These are phyloP conservation scores for Heliconius hewitsoni DNA, from an alignment of 1,140 invertebrate species.

Conservation along the genomic window DNA sequence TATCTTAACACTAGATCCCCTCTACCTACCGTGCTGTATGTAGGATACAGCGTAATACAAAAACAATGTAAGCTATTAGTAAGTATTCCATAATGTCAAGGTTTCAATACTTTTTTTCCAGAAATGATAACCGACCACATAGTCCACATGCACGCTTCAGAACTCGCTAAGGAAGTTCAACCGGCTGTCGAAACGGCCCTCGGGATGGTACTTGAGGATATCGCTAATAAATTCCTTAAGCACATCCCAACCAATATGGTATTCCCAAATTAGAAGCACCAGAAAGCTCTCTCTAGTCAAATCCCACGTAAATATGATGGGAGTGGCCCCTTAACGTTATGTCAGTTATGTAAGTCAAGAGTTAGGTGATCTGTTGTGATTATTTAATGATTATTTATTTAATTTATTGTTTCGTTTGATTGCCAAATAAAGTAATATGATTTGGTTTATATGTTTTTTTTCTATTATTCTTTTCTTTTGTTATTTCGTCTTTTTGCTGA, in stretches of 20 bases:
- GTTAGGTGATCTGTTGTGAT: background rate
- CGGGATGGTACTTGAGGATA: conserved; percentile 79
- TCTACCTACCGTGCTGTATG: too few relatives aligned
- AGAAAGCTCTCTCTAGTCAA: conserved; percentile 5
- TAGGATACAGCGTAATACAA: too few relatives aligned
- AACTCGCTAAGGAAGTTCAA: conserved; percentile 77
- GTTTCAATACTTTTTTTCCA: conserved; percentile 42
- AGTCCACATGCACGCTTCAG: conserved; percentile 76
- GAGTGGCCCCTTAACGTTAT: background rate
- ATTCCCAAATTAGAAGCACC: conserved; percentile 70
- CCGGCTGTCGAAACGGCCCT: conserved; percentile 80
- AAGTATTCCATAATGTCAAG: background rate
- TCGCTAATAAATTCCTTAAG: conserved; percentile 80
- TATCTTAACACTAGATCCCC: too few relatives aligned
- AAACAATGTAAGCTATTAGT: too few relatives aligned
- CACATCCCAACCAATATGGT: conserved; percentile 77
- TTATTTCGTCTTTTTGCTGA: too few relatives aligned
- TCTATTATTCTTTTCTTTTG: background rate
- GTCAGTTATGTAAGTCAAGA: too few relatives aligned
- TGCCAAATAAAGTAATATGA: background rate
- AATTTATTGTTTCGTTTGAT: conserved; percentile 28
- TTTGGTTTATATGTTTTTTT: background rate
- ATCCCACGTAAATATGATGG: background rate
- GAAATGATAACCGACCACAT: conserved; percentile 80
- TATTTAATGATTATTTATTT: conserved; percentile 16